Evolutionary conservation across 2,113 vertebrate species (phyloP).

Genomic region (Pollimyrus isidori): DNA sequence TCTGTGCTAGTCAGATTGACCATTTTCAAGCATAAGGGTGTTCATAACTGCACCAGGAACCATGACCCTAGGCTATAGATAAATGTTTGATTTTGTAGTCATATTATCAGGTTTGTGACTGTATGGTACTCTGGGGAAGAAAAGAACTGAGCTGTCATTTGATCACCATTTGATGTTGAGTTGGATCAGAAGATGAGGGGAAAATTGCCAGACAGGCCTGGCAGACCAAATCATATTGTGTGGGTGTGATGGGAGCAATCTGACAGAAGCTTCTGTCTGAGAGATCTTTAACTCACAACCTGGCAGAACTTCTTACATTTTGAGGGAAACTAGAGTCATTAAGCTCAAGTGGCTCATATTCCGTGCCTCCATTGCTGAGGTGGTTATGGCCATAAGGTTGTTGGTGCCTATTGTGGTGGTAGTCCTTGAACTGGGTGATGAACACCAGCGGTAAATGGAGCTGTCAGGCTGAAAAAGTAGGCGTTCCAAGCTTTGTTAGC

Average conservation of each 20-base stretch:
- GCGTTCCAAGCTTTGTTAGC: background rate
- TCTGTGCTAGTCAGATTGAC: background rate
- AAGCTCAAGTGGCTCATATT: background rate
- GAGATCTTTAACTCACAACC: background rate
- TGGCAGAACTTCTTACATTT: background rate
- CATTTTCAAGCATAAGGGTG: background rate
- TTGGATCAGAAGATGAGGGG: background rate
- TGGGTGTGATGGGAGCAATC: background rate
- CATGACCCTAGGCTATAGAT: background rate
- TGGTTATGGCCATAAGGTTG: background rate
- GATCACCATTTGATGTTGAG: background rate
- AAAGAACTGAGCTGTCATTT: background rate
- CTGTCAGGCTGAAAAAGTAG: background rate
- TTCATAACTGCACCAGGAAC: background rate
- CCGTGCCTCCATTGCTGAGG: background rate
- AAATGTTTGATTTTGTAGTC: background rate
- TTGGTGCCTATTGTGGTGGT: background rate
- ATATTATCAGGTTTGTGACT: background rate
- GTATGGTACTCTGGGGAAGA: background rate
- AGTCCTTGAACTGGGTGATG: background rate
- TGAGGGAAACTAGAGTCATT: background rate
- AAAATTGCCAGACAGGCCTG: background rate
- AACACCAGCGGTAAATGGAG: background rate
- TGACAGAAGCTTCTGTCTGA: background rate
- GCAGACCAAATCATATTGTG: background rate